Evolutionary conservation across 2,888 invertebrate genomes (phyloP), one percentile per base, ranked within the genome.

Genomic region (Drosophila koepferae): DNA sequence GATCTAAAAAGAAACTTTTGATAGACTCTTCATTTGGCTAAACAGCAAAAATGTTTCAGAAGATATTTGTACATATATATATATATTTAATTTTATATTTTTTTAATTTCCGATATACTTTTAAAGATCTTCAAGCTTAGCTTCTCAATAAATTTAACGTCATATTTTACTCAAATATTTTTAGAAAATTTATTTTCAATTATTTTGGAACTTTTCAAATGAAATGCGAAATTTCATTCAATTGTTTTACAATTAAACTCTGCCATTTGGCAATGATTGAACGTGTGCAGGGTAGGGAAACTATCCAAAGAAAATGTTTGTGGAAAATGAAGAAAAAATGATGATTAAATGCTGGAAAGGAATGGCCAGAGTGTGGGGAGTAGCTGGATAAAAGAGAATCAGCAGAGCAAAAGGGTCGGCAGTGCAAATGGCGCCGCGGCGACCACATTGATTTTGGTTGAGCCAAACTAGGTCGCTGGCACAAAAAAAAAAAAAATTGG

Each of bases 391-490:
- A 36, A 41, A 49, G n/a, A 63, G 56, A 69, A 59, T 44, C 58
- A 76, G 86, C 86, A 85, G 60, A 60, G 48, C 83, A 86, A 82
- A 88, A 78, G 73, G 84, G 82, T 81, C 84, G 74, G 61, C 62
- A 83, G 80, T 86, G 84, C 82, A 85, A 89, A 79, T 81, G 86
- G 85, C 90, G 90, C 90, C 88, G 60, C 88, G 77, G 68, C 75
- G 90, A 80, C 90, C 90, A 80, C 91, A 90, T 90, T 91, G 91
- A 91, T 91, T 90, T 90, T 76, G 84, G 82, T 91, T 87, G 75
- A 74, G 73, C 81, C 72, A 88, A 89, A 87, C 86, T 91, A 90
- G 90, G 91, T 91, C 90, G 85, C 74, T 78, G 56, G 68, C 65
- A 79, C 70, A 82, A 82, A 87, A 82, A 51, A 49, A 23, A n/a